A percentile compares a stretch with the other conserved stretches of the same genome.
phyloP scores from a whole-genome alignment of 92 coral and sea anemone species.

The Epizoanthus ramosus region DNA sequence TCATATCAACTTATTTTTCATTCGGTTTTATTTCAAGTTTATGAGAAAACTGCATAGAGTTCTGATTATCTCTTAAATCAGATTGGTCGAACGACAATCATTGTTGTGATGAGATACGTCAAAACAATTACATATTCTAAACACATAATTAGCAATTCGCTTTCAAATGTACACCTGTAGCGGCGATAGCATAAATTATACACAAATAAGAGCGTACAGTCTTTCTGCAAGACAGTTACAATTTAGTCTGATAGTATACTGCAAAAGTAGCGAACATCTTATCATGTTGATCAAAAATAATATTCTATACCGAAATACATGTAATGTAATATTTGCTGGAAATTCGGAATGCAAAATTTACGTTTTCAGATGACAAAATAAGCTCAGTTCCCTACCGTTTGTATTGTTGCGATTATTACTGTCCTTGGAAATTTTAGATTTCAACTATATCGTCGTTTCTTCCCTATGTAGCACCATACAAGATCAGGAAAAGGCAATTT shows the following conservation, averaged over 20 bases:
- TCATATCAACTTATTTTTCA: no score
- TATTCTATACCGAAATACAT: no score
- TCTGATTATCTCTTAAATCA: not conserved
- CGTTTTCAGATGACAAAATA: not conserved
- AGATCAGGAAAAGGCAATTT: not conserved
- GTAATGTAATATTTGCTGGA: no score
- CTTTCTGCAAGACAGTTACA: not conserved
- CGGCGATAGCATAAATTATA: slow-evolving; percentile 17
- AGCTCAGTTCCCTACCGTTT: not conserved
- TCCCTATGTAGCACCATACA: not conserved
- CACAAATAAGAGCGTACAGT: not conserved
- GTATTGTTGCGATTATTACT: not conserved
- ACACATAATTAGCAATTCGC: slow-evolving; percentile 27
- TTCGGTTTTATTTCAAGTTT: not conserved
- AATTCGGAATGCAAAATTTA: not conserved
- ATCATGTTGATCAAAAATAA: not conserved
- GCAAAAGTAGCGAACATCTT: not conserved
- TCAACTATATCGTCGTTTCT: not conserved
- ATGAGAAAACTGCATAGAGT: not conserved
- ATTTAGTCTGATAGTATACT: not conserved
- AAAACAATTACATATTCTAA: slow-evolving; percentile 17
- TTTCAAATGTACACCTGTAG: slow-evolving; percentile 25
- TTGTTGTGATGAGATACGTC: not conserved
- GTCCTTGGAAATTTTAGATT: not conserved
- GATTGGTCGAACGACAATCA: not conserved